These are phyloP conservation scores for Diaphora mendica DNA, from an alignment of 2,888 invertebrate species.

Conservation along the genomic window DNA sequence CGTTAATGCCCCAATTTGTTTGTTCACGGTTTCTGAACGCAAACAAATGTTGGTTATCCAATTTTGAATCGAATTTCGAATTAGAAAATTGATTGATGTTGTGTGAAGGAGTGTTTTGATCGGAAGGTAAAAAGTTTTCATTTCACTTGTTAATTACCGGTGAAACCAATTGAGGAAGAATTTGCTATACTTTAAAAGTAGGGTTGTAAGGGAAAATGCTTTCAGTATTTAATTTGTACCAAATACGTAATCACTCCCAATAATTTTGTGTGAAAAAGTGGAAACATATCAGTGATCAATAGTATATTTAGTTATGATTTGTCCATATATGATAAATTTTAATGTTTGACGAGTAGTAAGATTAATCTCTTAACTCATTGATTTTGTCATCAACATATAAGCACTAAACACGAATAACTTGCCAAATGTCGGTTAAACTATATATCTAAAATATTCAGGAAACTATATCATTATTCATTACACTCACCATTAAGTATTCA, in stretches of 20 bases:
- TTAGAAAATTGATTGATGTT: neutral
- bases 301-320: neutral
- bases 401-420: neutral
- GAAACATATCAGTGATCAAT: too few species aligned
- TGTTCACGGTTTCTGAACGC: constrained; percentile 32
- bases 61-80: neutral
- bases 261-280: too few species aligned
- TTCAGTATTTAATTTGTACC: too few species aligned
- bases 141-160: neutral
- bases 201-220: too few species aligned
- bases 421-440: neutral
- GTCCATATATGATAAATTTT: neutral
- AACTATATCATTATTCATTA: too few species aligned
- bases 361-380: too few species aligned
- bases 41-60: constrained; percentile 2
- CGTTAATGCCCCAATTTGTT: constrained; percentile 38
- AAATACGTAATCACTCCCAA: too few species aligned
- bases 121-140: neutral
- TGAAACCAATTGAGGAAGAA: neutral
- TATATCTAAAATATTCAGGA: neutral
- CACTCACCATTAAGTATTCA: neutral
- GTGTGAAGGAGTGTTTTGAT: neutral
- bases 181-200: neutral
- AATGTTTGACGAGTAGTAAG: too few species aligned
- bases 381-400: too few species aligned